These are phyloP conservation scores for Colostygia pectinataria DNA, from an alignment of 2,888 invertebrate species.

Conservation along the genomic window DNA sequence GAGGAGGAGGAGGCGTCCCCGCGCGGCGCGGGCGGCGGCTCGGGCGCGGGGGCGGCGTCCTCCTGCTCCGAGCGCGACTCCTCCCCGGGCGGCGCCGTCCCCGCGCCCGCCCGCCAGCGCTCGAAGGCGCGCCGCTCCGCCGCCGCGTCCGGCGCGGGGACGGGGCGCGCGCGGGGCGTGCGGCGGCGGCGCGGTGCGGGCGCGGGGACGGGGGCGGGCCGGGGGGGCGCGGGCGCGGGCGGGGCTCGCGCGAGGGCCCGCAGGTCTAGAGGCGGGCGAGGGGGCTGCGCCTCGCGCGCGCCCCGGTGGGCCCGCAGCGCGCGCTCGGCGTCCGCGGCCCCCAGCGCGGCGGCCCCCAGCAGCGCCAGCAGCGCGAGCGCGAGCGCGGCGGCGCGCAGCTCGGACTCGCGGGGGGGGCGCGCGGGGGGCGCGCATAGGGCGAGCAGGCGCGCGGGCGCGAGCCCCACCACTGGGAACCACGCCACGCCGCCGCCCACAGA, in stretches of 20 bases:
- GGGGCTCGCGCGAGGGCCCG: constrained; percentile 33
- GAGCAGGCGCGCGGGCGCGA: constrained; percentile 52
- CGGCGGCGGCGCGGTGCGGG: constrained; percentile 39
- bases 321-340: constrained; percentile 52
- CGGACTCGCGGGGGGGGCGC: constrained; percentile 81
- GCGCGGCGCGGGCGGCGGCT: constrained; percentile 28
- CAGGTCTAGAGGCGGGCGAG: constrained; percentile 45
- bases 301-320: constrained; percentile 44
- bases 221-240: constrained; percentile 43
- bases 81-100: constrained; percentile 48
- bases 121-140: constrained; percentile 62
- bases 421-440: constrained; percentile 44
- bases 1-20: constrained; percentile 20
- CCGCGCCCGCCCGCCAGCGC: constrained; percentile 61
- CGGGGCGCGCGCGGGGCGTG: constrained; percentile 47
- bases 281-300: constrained; percentile 43
- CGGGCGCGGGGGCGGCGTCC: constrained; percentile 34
- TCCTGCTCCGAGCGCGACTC: constrained; percentile 59
- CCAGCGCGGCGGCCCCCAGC: constrained; percentile 64
- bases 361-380: constrained; percentile 67
- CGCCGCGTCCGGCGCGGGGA: constrained; percentile 46
- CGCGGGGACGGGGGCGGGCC: constrained; percentile 26
- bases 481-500: constrained; percentile 47
- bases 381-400: constrained; percentile 76
- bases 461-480: constrained; percentile 25